These are phyloP conservation scores for Phortica variegata DNA, from an alignment of 1,140 invertebrate genomes.

Conservation along the genomic window DNA sequence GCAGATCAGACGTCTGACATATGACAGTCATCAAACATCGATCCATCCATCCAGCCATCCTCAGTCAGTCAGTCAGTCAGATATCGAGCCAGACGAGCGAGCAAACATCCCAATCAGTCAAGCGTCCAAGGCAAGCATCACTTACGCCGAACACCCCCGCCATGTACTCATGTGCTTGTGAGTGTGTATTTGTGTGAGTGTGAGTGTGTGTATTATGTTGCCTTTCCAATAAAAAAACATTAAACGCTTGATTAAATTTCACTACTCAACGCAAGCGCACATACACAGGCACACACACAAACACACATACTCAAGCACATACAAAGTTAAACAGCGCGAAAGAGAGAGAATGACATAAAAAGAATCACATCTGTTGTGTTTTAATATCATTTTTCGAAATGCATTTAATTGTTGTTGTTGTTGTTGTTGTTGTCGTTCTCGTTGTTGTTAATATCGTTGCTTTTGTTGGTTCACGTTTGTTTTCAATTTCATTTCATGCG, in stretches of 20 bases:
- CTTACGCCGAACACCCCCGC: slow-evolving; percentile 13
- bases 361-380: slow-evolving; percentile 12
- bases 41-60: slow-evolving; percentile 8
- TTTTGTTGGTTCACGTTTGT: too few species aligned
- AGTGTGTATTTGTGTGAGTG: slow-evolving; percentile 13
- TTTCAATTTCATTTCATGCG: too few species aligned
- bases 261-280: slow-evolving; percentile 44
- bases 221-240: slow-evolving; percentile 47
- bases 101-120: slow-evolving; percentile 7
- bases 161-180: neutral
- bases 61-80: slow-evolving; percentile 9
- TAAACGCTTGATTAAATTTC: slow-evolving; percentile 57
- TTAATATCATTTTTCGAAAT: neutral
- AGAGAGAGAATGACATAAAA: too few species aligned
- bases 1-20: slow-evolving; percentile 34
- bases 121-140: slow-evolving; percentile 34
- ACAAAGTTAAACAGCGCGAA: too few species aligned
- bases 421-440: too few species aligned
- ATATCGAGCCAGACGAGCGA: slow-evolving; percentile 2
- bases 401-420: neutral
- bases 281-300: slow-evolving; percentile 6
- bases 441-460: neutral
- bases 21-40: slow-evolving; percentile 45
- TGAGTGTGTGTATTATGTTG: slow-evolving; percentile 28
- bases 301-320: slow-evolving; percentile 17